phyloP scores from a whole-genome alignment of 2,113 vertebrate species.

The Bujurquina vittata region DNA sequence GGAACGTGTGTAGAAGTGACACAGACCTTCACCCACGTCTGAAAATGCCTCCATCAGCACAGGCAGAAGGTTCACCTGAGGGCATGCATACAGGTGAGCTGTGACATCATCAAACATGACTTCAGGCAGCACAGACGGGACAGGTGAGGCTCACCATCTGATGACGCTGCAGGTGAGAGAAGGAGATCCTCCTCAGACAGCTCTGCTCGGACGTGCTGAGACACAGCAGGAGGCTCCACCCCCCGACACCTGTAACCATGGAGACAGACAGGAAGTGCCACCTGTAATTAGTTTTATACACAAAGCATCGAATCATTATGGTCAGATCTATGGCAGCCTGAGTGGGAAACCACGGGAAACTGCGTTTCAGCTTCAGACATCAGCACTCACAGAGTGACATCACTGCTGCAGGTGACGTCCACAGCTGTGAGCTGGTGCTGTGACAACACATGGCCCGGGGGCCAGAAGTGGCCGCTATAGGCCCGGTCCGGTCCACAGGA shows the following conservation, averaged over 20 bases:
- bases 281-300: neutral
- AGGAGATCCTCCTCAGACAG: slow-evolving; percentile 81
- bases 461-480: too few relatives aligned
- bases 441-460: too few relatives aligned
- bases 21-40: slow-evolving; percentile 84
- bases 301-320: neutral
- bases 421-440: too few relatives aligned
- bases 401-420: too few relatives aligned
- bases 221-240: slow-evolving; percentile 90
- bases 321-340: neutral
- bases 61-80: slow-evolving; percentile 89
- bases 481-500: too few relatives aligned
- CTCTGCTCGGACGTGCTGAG: slow-evolving; percentile 78
- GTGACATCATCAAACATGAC: neutral
- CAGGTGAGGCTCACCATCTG: slow-evolving; percentile 84
- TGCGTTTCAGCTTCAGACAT: too few relatives aligned
- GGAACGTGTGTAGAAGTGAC: slow-evolving; percentile 74
- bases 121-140: neutral
- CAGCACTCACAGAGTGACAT: too few relatives aligned
- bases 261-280: slow-evolving; percentile 8
- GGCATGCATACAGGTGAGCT: neutral
- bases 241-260: slow-evolving; percentile 37
- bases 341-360: too few relatives aligned
- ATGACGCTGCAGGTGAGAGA: slow-evolving; percentile 76
- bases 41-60: slow-evolving; percentile 85